Conservation (phyloP, 2,888 invertebrate species). For the Dolomedes plantarius region DNA sequence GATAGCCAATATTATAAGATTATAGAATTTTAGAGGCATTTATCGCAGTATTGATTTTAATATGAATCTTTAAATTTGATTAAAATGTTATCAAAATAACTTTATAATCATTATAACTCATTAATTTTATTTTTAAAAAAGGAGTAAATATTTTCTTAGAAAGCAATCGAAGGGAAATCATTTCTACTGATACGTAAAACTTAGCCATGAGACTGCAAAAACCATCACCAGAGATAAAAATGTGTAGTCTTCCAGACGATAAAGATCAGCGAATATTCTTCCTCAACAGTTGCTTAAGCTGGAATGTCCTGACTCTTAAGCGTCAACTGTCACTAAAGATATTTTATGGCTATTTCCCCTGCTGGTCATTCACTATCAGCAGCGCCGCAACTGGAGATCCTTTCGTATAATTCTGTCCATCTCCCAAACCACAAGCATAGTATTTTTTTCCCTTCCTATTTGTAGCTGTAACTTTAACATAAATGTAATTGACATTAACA, state of each 20-base stretch:
- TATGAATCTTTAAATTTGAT: too few species aligned
- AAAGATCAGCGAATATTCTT: neutral
- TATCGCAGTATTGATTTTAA: too few species aligned
- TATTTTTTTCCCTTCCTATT: neutral
- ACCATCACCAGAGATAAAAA: too few species aligned
- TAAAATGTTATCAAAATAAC: too few species aligned
- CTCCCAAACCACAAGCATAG: neutral
- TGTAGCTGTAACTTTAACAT: neutral
- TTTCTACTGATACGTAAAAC: too few species aligned
- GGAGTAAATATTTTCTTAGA: too few species aligned
- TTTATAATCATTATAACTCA: too few species aligned
- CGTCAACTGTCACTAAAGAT: neutral
- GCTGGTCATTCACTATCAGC: constrained; percentile 1
- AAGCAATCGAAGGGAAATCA: too few species aligned
- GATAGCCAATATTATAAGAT: too few species aligned
- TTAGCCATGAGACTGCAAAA: too few species aligned
- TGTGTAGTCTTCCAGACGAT: neutral
- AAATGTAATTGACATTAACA: neutral
- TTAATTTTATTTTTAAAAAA: too few species aligned
- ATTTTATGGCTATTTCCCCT: constrained; percentile 2
- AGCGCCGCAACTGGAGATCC: neutral
- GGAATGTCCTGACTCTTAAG: neutral
- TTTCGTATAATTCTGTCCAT: neutral
- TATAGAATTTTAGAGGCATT: too few species aligned
- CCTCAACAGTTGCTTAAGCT: constrained; percentile 1